Base-by-base conservation (phyloP, 2,888 invertebrate genomes). In the Thymelicus lineola region DNA sequence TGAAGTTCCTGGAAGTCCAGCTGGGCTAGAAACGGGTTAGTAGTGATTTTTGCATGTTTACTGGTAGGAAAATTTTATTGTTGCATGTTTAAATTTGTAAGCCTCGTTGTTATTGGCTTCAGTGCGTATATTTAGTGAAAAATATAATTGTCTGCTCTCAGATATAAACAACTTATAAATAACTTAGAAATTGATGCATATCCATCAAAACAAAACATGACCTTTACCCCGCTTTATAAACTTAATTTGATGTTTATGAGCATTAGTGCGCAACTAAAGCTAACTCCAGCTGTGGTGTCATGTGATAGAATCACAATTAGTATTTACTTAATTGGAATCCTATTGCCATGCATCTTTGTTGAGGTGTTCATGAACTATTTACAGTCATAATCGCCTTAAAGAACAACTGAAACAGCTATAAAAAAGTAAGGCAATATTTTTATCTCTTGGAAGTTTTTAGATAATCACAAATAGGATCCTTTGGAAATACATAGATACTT, bases 1-100 rank as follows among this genome's bases (percentile, higher is more conserved):
- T 73, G 72, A 72, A 80, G 76, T 82, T 81, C 75, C 79, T 81
- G 73, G 82, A 81, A 80, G 76, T 81, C 86, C 87, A 90, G 86
- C 89, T 90, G 90, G 86, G 15, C 83, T 76, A 69, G 66, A 75
- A 77, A 79, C 80, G 71, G 80, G 75, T 81, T 81, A 78, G 77
- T 80, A 80, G 79, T 70, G 69, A 46, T 73, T 75, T 76, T 76
- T 73, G 66, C 74, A 71, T 70, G 63, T 63, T 57, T 69, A 58
- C 53, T 38, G 15, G 50, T 48, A 28, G 48, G n/a, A 48, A 60
- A 50, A 36, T 38, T 61, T 28, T 12, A 17, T 38, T 10, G 17
- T 7, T 17, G 9, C 20, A 17, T 50, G 28, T 50, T 53, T 63
- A 15, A 6, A 50, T 1, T 14, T 48, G 14, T 15, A 6, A 45